phyloP scores from a whole-genome alignment of 2,888 invertebrate species.

The Cheilosia impressa region DNA sequence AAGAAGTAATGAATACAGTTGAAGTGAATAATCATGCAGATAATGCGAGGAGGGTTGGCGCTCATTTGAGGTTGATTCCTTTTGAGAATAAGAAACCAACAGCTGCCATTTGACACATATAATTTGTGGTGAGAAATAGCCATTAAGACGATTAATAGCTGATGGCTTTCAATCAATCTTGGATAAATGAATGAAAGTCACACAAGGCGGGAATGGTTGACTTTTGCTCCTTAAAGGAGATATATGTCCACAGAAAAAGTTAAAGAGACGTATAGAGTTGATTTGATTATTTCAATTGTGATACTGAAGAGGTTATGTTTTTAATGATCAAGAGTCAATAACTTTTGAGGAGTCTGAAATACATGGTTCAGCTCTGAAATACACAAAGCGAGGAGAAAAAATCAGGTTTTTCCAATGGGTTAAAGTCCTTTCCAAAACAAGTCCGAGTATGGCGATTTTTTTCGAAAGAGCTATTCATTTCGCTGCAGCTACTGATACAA shows the following conservation, averaged over 20 bases:
- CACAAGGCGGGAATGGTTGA: background rate
- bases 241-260: background rate
- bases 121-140: constrained; percentile 26
- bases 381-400: too few relatives aligned
- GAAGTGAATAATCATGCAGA: constrained; percentile 44
- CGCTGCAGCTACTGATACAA: too few relatives aligned
- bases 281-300: too few relatives aligned
- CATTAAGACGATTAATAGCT: constrained; percentile 42
- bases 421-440: too few relatives aligned
- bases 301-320: too few relatives aligned
- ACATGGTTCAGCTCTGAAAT: too few relatives aligned
- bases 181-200: background rate
- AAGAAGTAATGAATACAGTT: constrained; percentile 38
- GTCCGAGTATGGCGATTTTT: too few relatives aligned
- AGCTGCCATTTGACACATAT: constrained; percentile 9
- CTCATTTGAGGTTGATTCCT: constrained; percentile 26
- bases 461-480: too few relatives aligned
- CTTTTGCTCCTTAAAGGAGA: background rate
- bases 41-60: background rate
- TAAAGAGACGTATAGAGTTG: background rate
- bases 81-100: background rate
- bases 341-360: too few relatives aligned
- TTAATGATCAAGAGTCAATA: too few relatives aligned
- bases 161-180: constrained; percentile 17
- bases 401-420: too few relatives aligned